phyloP scores from a whole-genome alignment of 2,797 vertebrate genomes.

The Propithecus deckenii region DNA sequence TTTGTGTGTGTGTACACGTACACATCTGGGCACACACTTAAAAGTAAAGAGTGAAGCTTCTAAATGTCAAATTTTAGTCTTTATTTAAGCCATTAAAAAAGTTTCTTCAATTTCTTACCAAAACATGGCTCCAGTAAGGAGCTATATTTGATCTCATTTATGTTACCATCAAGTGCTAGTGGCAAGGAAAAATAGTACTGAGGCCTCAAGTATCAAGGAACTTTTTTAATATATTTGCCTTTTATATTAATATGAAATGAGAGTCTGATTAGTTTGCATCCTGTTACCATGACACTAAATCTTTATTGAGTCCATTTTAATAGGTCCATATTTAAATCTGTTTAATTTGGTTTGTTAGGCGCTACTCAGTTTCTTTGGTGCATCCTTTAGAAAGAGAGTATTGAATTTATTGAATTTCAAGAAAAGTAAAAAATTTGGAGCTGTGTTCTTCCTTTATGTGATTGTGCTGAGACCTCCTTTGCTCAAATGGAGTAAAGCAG shows the following conservation, averaged over 20 bases:
- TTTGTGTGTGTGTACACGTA: background rate
- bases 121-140: background rate
- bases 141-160: background rate
- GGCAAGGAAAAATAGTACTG: background rate
- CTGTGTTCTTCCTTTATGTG: slow-evolving; percentile 56
- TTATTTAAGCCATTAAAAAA: slow-evolving; percentile 18
- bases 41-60: slow-evolving; percentile 21
- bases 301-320: background rate
- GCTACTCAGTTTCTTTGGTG: slow-evolving; percentile 9
- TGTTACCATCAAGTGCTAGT: background rate
- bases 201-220: slow-evolving; percentile 1
- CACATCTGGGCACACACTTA: background rate
- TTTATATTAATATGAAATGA: slow-evolving; percentile 24
- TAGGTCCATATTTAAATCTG: slow-evolving; percentile 31
- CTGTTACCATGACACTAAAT: background rate
- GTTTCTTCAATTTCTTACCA: slow-evolving; percentile 5
- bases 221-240: background rate
- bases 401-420: slow-evolving; percentile 43
- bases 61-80: slow-evolving; percentile 29
- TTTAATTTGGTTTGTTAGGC: slow-evolving; percentile 6
- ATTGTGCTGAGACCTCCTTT: slow-evolving; percentile 54
- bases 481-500: slow-evolving; percentile 56
- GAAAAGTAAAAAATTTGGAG: slow-evolving; percentile 75
- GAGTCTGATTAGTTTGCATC: background rate
- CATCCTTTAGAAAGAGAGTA: slow-evolving; percentile 38